phyloP scores from a whole-genome alignment of 2,113 vertebrate species.

The Ptilonorhynchus violaceus region DNA sequence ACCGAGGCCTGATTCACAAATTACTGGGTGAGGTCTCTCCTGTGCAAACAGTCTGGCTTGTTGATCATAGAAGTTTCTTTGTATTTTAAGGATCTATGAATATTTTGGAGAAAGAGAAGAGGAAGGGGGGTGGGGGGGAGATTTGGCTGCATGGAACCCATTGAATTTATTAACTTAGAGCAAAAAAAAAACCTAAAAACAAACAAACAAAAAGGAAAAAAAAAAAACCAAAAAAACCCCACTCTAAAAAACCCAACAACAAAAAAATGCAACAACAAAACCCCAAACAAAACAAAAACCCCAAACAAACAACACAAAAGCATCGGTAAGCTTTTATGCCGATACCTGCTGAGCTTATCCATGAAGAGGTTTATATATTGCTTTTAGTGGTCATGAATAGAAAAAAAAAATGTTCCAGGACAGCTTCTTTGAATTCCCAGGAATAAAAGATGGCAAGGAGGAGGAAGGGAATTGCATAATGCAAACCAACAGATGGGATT shows the following conservation, averaged over 20 bases:
- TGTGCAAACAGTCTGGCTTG: neutral
- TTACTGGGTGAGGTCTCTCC: neutral
- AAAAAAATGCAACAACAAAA: neutral
- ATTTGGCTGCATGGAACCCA: neutral
- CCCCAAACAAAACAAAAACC: neutral
- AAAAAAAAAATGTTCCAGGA: neutral
- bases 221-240: neutral
- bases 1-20: neutral
- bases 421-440: neutral
- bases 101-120: neutral
- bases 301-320: neutral
- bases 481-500: constrained; percentile 32
- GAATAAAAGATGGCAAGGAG: neutral
- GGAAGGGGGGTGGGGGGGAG: too few relatives aligned
- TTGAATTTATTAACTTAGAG: neutral
- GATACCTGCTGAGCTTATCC: neutral
- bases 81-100: neutral
- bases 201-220: too few relatives aligned
- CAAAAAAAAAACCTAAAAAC: neutral
- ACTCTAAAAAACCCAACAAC: neutral
- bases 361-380: neutral
- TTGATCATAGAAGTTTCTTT: neutral
- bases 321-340: neutral
- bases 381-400: neutral
- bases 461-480: neutral